phyloP scores from a whole-genome alignment of 1,140 invertebrate genomes.

The Cotesia typhae region DNA sequence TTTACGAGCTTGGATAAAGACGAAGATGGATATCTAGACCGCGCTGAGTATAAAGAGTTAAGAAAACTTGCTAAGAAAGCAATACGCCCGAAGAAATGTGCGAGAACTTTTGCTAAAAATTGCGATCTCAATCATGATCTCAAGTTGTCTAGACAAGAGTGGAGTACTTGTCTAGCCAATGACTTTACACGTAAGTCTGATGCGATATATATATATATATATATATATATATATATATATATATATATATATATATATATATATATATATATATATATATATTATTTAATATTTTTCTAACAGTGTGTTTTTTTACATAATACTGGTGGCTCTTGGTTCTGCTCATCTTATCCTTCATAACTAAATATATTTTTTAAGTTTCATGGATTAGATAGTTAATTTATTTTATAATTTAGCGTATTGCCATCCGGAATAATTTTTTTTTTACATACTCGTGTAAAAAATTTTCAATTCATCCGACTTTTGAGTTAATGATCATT shows the following conservation, averaged over 20 bases:
- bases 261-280: constrained; percentile 13
- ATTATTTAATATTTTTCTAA: constrained; percentile 15
- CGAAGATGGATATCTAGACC: constrained; percentile 77
- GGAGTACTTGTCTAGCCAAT: constrained; percentile 81
- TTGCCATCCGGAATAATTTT: no score
- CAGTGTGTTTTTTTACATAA: background rate
- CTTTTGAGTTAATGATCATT: no score
- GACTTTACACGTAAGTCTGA: constrained; percentile 68
- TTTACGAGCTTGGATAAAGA: constrained; percentile 83
- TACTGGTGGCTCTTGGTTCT: no score
- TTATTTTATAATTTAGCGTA: no score
- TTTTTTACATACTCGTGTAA: no score
- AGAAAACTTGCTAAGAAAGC: constrained; percentile 83
- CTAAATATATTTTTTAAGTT: no score
- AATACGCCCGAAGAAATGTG: constrained; percentile 87
- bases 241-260: no score
- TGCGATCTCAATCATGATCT: constrained; percentile 86
- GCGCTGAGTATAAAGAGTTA: constrained; percentile 82
- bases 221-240: no score
- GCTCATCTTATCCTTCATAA: no score
- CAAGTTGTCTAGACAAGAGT: constrained; percentile 80
- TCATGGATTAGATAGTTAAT: no score
- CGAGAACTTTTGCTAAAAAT: constrained; percentile 83
- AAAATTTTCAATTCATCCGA: no score
- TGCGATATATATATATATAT: constrained; percentile 5